A percentile compares a stretch with the other conserved stretches of the same genome.
Evolutionary conservation across 1,140 invertebrate species (phyloP).

Genomic region (Drosophila pectinifera): DNA sequence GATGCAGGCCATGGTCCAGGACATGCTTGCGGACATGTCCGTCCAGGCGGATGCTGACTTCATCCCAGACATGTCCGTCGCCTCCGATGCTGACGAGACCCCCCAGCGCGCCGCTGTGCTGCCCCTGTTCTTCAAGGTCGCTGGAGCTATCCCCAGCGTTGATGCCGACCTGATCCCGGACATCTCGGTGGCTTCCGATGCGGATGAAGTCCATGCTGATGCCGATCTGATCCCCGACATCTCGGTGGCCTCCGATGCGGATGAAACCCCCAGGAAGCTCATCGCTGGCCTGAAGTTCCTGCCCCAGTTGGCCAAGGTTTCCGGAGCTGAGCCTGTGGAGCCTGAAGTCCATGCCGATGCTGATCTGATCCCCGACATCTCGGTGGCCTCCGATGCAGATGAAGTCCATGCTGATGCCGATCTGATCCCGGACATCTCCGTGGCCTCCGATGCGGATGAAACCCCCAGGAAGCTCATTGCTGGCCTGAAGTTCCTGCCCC

Average conservation of each 20-base stretch:
- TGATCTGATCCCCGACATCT: slow-evolving; percentile 55
- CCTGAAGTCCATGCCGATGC: too few species aligned
- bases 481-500: slow-evolving; percentile 10
- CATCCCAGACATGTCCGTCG: slow-evolving; percentile 40
- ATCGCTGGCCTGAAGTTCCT: slow-evolving; percentile 12
- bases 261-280: slow-evolving; percentile 14
- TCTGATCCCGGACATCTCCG: slow-evolving; percentile 62
- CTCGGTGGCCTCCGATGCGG: slow-evolving; percentile 54
- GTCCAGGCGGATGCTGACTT: slow-evolving; percentile 11
- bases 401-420: slow-evolving; percentile 26
- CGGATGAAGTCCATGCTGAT: slow-evolving; percentile 26
- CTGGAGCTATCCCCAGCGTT: too few species aligned
- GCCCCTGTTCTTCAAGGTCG: too few species aligned
- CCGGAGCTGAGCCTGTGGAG: slow-evolving; percentile 1
- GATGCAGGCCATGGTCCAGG: slow-evolving; percentile 28
- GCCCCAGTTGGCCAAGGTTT: slow-evolving; percentile 6
- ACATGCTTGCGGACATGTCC: slow-evolving; percentile 49
- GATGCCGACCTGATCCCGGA: slow-evolving; percentile 28
- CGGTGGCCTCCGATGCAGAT: slow-evolving; percentile 48
- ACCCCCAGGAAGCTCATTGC: slow-evolving; percentile 1
- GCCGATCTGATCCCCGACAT: slow-evolving; percentile 47
- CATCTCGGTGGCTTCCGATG: slow-evolving; percentile 46
- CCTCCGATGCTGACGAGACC: too few species aligned
- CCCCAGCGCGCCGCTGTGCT: too few species aligned
- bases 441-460: slow-evolving; percentile 44